Percentiles rank a stretch among this genome's conserved stretches.
phyloP scores from a whole-genome alignment of 1,140 invertebrate genomes.

The Drosophila bifasciata region DNA sequence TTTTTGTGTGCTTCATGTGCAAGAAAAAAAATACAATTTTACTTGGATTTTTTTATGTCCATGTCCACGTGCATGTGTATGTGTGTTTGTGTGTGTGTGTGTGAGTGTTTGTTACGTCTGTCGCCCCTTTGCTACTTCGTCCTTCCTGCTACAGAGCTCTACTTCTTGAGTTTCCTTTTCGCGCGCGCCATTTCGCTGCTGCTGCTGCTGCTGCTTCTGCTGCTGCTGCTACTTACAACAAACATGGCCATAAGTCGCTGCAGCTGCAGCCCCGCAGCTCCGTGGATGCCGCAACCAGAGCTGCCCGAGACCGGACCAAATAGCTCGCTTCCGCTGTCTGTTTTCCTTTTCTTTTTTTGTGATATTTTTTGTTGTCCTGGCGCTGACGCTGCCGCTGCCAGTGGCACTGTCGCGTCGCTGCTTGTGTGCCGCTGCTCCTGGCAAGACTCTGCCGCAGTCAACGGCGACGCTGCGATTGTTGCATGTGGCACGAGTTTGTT shows the following conservation, averaged over 20 bases:
- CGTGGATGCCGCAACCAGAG: slow-evolving; percentile 3
- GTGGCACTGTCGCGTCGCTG: slow-evolving; percentile 29
- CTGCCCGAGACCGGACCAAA: slow-evolving; percentile 20
- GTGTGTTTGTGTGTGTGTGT: slow-evolving; percentile 32
- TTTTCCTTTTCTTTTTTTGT: slow-evolving; percentile 37
- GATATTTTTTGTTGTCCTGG: slow-evolving; percentile 11
- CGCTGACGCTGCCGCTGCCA: slow-evolving; percentile 48
- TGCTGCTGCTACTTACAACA: slow-evolving; percentile 73
- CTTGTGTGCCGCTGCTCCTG: slow-evolving; percentile 10
- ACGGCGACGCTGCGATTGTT: slow-evolving; percentile 58
- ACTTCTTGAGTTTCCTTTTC: slow-evolving; percentile 79
- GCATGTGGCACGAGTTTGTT: slow-evolving; percentile 64
- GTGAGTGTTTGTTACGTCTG: slow-evolving; percentile 48
- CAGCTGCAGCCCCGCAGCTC: slow-evolving; percentile 9
- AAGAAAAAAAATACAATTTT: slow-evolving; percentile 70
- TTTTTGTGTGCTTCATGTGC: slow-evolving; percentile 73
- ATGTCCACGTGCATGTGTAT: slow-evolving; percentile 22
- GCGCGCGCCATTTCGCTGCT: slow-evolving; percentile 73
- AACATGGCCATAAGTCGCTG: slow-evolving; percentile 76
- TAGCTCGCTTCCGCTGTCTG: slow-evolving; percentile 57
- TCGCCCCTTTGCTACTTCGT: slow-evolving; percentile 7
- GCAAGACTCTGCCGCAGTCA: slow-evolving; percentile 8
- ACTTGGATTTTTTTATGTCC: slow-evolving; percentile 76
- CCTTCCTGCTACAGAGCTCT: slow-evolving; percentile 40
- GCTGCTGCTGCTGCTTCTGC: slow-evolving; percentile 21